phyloP scores from a whole-genome alignment of 2,888 invertebrate species.

The Pyrrhosoma nymphula region DNA sequence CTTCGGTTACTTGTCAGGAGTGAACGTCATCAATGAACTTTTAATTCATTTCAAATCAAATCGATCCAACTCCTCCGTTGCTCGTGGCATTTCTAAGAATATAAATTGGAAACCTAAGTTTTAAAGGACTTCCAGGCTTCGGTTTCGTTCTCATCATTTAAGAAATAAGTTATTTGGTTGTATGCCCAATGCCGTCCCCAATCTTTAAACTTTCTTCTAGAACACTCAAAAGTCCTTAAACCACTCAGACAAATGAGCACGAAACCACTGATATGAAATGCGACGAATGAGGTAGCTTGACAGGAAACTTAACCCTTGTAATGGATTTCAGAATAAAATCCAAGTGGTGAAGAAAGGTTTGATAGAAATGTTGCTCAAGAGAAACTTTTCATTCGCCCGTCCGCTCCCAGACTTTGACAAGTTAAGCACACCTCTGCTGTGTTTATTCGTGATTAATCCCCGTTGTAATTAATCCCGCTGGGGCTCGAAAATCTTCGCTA shows the following conservation, averaged over 20 bases:
- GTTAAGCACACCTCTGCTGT: not conserved
- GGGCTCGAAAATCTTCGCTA: not conserved
- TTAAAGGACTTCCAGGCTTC: too few species aligned
- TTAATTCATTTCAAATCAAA: too few species aligned
- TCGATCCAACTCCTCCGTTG: too few species aligned
- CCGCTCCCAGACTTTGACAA: not conserved
- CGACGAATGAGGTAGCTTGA: not conserved
- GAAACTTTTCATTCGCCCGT: not conserved
- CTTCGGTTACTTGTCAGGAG: too few species aligned
- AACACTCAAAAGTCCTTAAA: too few species aligned
- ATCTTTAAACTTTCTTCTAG: not conserved
- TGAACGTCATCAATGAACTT: too few species aligned
- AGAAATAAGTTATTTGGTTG: not conserved
- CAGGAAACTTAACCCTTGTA: not conserved
- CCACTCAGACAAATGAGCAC: not conserved
- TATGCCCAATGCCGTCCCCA: not conserved
- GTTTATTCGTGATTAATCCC: conserved; percentile 13
- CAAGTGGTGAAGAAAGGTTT: not conserved
- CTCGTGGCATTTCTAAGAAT: too few species aligned
- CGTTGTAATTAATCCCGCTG: not conserved
- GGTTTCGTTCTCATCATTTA: not conserved
- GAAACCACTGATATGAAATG: not conserved
- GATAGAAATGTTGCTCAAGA: not conserved
- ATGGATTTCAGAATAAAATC: not conserved
- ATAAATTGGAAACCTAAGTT: not conserved